These are phyloP conservation scores for Macaria notata DNA, from an alignment of 2,888 invertebrate genomes.

Conservation along the genomic window DNA sequence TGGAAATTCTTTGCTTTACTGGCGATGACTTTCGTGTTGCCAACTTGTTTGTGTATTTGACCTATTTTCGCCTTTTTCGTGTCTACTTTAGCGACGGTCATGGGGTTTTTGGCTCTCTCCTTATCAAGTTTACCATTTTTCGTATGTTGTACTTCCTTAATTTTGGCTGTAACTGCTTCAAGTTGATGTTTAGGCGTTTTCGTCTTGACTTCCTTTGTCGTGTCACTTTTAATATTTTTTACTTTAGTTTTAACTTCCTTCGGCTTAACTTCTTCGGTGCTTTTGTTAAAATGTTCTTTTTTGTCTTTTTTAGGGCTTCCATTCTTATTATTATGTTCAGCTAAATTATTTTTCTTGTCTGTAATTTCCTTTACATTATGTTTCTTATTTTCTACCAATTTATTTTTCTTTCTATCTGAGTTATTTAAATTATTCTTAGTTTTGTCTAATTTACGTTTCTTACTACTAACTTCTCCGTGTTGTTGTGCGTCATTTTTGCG, in stretches of 20 bases:
- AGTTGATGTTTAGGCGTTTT: constrained; percentile 15
- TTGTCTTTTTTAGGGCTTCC: constrained; percentile 6
- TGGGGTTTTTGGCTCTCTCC: too few relatives aligned
- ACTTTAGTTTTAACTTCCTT: constrained; percentile 12
- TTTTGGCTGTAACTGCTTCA: constrained; percentile 3
- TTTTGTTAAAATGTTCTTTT: constrained; percentile 15
- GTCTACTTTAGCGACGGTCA: too few relatives aligned
- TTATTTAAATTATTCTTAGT: constrained; percentile 11
- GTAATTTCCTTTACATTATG: constrained; percentile 15
- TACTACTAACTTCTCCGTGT: constrained; percentile 32
- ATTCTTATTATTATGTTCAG: constrained; percentile 7
- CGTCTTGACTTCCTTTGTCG: constrained; percentile 6
- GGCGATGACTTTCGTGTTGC: constrained; percentile 40
- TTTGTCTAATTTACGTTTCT: constrained; percentile 30
- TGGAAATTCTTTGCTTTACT: constrained; percentile 60
- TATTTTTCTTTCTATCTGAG: constrained; percentile 31
- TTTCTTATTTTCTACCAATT: constrained; percentile 24
- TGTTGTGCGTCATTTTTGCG: constrained; percentile 28
- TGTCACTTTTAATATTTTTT: constrained; percentile 14
- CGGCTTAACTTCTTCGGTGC: constrained; percentile 11
- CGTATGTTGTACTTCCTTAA: too few relatives aligned
- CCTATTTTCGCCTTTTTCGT: too few relatives aligned
- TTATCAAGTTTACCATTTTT: too few relatives aligned
- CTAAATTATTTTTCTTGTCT: constrained; percentile 23
- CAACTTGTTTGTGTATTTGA: not conserved